A percentile compares a stretch with the other conserved stretches of the same genome.
phyloP scores from a whole-genome alignment of 2,888 invertebrate species.

The Tryphoninae sp. region DNA sequence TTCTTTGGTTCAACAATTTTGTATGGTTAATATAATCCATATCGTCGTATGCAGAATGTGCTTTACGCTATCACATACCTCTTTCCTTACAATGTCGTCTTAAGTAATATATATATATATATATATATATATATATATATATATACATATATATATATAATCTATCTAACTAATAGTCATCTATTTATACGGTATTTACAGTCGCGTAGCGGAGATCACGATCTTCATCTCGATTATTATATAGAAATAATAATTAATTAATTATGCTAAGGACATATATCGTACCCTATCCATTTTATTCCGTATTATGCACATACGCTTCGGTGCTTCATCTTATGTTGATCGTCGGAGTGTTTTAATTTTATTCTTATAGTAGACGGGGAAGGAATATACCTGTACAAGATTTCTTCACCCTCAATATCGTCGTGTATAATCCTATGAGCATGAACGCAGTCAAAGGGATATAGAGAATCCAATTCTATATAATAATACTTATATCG shows the following conservation, averaged over 20 bases:
- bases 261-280: conserved; percentile 37
- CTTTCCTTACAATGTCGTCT: conserved; percentile 64
- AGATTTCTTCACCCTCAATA: conserved; percentile 15
- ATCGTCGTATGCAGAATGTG: conserved; percentile 17
- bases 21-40: neutral
- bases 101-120: conserved; percentile 59
- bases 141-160: conserved; percentile 59
- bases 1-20: conserved; percentile 50
- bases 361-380: neutral
- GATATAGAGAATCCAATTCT: conserved; percentile 31
- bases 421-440: conserved; percentile 37
- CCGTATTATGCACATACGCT: conserved; percentile 26
- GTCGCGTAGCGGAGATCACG: conserved; percentile 42
- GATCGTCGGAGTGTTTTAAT: conserved; percentile 12
- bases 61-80: conserved; percentile 26
- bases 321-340: conserved; percentile 10
- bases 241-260: conserved; percentile 36
- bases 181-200: conserved; percentile 70
- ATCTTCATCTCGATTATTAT: conserved; percentile 44
- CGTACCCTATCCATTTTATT: conserved; percentile 15
- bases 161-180: conserved; percentile 54
- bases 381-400: conserved; percentile 27
- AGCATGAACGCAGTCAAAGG: conserved; percentile 30
- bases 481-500: conserved; percentile 30
- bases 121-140: too few relatives aligned